Base-by-base conservation (phyloP, 2,888 invertebrate species). In the Dryococelus australis region DNA sequence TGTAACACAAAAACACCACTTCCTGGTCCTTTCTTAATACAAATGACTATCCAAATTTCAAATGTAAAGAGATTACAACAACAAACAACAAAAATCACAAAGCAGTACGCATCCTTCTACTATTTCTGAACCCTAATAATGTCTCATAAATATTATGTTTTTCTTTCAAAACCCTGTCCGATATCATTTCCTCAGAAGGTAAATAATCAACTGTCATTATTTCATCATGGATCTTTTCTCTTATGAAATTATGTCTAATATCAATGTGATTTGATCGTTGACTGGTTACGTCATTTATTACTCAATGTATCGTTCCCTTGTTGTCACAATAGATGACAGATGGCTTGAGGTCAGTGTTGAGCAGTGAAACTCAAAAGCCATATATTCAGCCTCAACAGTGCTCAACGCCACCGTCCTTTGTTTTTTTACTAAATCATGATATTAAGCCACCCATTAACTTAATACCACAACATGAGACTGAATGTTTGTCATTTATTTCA, bases 281-380 rank as follows among this genome's bases (percentile, higher is more conserved):
- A 24, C 83, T 83, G 24, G 83, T 27, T 2, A 83, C 24, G 0
- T 83, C 10, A 83, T 83, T 83, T 83, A 26, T 83, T 27, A 27
- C 83, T 27, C n/a, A 83, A 43, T 83, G 27, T 35, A 83, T 83
- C 8, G 27, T 20, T 81, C 27, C 83, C 28, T 27, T 83, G 24
- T 83, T 83, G 43, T 83, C 83, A 83, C 83, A 83, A 28, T 1
- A 83, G 10, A 83, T 83, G 13, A 83, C 83, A 43, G 83, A 83
- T 43, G 83, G 28, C 26, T 43, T 43, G 43, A 83, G 27, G 12
- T 24, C 24, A 24, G 65, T 83, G 0, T 83, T 83, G 83, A 27
- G 83, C 13, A 20, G 27, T 83, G 83, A 83, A 83, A 24, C 83
- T 83, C 24, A n/a, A 83, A 43, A 9, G 83, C 28, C 83, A 83